Base-by-base conservation (phyloP, 2,888 invertebrate genomes). In the Scaptomyza polygonia region DNA sequence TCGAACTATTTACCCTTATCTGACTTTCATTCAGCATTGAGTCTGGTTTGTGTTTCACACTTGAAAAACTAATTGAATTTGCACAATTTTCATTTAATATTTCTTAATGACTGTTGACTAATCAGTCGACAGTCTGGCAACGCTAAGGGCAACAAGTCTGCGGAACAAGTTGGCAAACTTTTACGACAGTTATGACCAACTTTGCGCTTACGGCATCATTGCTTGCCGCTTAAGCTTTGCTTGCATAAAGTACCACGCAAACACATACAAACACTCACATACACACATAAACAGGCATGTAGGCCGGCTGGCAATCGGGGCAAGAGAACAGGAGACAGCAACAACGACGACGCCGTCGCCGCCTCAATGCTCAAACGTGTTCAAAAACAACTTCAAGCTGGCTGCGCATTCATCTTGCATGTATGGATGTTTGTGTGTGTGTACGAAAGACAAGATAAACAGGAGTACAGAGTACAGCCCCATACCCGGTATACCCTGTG, bases 91-190 rank as follows among this genome's bases (percentile, higher is more conserved):
- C 12, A 30, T 5, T 30, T 3, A 12, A 30, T 30, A 18, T 47
- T 16, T 30, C 16, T n/a, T 6, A 47, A 14, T 2, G 3, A 47
- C n/a, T 30, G 12, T 7, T 16, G n/a, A 36, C 58, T 40, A 59
- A 63, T 58, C 56, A 64, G 68, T 36, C 30, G 29, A 43, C 36
- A 39, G 29, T 72, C 72, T 79, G 79, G 82, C 86, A 85, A 79
- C 86, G 40, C 86, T 65, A 12, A 2, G 29, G 57, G 45, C 69
- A 72, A 36, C 52, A 58, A 67, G 72, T 73, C 83, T 82, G 79
- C 76, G 79, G 72, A 79, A 78, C 81, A 85, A 86, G 87, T 83
- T 83, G 55, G 87, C 79, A 81, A 83, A 83, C 84, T 78, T 84
- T 73, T 67, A 78, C 71, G 67, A 72, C 61, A 81, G 79, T 81